A percentile compares a stretch with the other conserved stretches of the same genome.
Conservation (phyloP, 2,797 vertebrate genomes). For the Jordanella pulchra region DNA sequence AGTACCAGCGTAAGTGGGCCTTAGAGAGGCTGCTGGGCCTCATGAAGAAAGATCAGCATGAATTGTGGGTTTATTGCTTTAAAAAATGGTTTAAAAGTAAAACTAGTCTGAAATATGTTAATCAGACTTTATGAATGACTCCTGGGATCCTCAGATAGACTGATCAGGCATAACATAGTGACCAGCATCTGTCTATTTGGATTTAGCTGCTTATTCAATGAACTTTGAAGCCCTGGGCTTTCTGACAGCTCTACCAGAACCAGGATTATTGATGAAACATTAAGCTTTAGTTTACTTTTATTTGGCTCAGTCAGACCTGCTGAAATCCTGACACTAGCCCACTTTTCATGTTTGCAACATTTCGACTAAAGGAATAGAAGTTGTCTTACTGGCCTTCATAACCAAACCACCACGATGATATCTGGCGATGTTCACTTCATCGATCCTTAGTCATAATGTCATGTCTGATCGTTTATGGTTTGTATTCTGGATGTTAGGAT, state of each 20-base stretch:
- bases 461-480: not conserved
- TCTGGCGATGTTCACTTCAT: not conserved
- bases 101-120: not conserved
- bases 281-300: not conserved
- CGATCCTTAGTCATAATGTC: not conserved
- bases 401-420: not conserved
- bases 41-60: too few relatives aligned
- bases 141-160: not conserved
- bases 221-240: not conserved
- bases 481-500: not conserved
- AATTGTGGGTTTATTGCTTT: too few relatives aligned
- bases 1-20: slow-evolving; percentile 91
- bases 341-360: too few relatives aligned
- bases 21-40: not conserved
- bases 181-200: not conserved
- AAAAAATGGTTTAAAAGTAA: not conserved
- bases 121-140: not conserved
- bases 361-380: not conserved
- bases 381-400: not conserved
- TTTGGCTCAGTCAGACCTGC: not conserved
- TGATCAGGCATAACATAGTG: not conserved
- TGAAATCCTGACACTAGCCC: not conserved
- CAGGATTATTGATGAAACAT: not conserved
- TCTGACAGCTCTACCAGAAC: not conserved
- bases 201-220: not conserved